Evolutionary conservation across 2,797 vertebrate species (phyloP).

Genomic region (Neosilurus hyrtlii): DNA sequence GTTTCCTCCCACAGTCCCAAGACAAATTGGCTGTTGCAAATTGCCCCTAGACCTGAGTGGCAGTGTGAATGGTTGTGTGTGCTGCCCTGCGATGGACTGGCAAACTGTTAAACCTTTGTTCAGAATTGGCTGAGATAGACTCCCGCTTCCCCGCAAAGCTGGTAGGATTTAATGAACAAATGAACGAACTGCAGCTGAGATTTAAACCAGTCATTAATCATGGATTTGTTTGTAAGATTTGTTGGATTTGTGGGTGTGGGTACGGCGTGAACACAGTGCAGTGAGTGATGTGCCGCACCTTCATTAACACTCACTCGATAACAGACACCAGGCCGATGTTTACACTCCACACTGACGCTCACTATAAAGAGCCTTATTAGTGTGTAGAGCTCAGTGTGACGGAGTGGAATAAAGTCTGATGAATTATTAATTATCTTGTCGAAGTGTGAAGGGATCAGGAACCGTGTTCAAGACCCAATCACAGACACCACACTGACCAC

Average conservation of each 20-base stretch:
- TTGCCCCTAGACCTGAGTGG: no score
- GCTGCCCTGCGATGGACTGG: no score
- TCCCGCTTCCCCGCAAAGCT: no score
- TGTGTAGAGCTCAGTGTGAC: neutral
- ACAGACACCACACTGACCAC: neutral
- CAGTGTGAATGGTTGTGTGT: no score
- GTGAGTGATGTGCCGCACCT: constrained; percentile 7
- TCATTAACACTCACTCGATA: neutral
- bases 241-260: neutral
- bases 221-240: neutral
- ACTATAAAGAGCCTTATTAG: neutral
- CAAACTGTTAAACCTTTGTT: no score
- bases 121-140: no score
- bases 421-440: constrained; percentile 5
- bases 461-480: neutral
- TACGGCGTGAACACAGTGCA: neutral
- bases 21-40: no score
- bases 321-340: constrained; percentile 7
- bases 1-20: no score
- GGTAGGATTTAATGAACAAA: no score
- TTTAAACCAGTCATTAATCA: neutral
- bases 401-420: neutral
- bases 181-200: neutral
- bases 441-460: constrained; percentile 11
- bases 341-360: neutral